phyloP scores from a whole-genome alignment of 2,797 vertebrate genomes.

The Lutjanus campechanus region DNA sequence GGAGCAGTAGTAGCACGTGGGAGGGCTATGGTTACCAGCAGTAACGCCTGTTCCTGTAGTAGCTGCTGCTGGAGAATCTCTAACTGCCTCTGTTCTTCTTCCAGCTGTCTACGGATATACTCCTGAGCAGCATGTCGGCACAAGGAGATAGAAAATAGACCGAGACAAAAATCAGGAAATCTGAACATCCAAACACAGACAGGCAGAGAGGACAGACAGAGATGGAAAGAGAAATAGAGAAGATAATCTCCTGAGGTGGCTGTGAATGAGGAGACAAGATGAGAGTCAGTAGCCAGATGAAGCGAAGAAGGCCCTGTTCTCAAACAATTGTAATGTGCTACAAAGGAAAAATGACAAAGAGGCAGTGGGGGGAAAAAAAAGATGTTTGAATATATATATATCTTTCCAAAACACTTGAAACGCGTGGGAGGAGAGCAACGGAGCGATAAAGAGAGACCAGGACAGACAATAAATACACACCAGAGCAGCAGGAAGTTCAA shows the following conservation, averaged over 20 bases:
- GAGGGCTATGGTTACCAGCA: slow-evolving; percentile 92
- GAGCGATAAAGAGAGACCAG: slow-evolving; percentile 63
- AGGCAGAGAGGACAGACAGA: slow-evolving; percentile 28
- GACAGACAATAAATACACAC: slow-evolving; percentile 37
- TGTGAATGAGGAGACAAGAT: slow-evolving; percentile 34
- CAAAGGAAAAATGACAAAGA: slow-evolving; percentile 35
- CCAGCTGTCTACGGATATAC: slow-evolving; percentile 99
- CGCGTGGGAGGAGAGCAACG: slow-evolving; percentile 48
- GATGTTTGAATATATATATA: slow-evolving; percentile 28
- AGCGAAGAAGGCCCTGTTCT: slow-evolving; percentile 20
- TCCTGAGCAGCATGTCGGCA: slow-evolving; percentile 89
- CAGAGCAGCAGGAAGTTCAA: slow-evolving; percentile 30
- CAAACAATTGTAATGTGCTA: slow-evolving; percentile 31
- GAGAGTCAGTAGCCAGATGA: slow-evolving; percentile 28
- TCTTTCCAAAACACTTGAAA: slow-evolving; percentile 85
- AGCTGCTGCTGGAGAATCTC: slow-evolving; percentile 99
- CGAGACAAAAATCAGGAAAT: slow-evolving; percentile 53
- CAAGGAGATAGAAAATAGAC: slow-evolving; percentile 61
- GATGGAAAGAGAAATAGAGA: slow-evolving; percentile 24
- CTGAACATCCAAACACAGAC: slow-evolving; percentile 34
- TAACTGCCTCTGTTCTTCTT: slow-evolving; percentile 99
- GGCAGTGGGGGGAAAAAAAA: slow-evolving; percentile 14
- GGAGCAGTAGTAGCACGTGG: slow-evolving; percentile 48
- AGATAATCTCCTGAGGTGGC: slow-evolving; percentile 46
- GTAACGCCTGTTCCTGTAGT: slow-evolving; percentile 98